phyloP scores from a whole-genome alignment of 1,140 invertebrate species.

The Euura saliciscinereae region DNA sequence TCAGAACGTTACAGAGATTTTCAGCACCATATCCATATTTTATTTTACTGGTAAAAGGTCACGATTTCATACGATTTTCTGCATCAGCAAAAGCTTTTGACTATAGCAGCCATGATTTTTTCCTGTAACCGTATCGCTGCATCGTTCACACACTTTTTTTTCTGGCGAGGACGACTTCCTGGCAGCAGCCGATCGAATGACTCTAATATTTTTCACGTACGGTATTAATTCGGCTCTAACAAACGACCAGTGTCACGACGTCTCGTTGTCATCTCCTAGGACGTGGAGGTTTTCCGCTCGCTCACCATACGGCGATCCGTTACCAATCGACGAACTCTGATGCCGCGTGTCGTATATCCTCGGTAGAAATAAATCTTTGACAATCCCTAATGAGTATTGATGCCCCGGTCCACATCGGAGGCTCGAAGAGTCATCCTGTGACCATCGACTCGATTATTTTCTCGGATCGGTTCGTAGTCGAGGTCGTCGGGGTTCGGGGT shows the following conservation, averaged over 20 bases:
- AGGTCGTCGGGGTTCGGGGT: neutral
- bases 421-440: constrained; percentile 29
- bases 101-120: too few species aligned
- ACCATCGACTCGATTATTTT: constrained; percentile 9
- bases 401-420: constrained; percentile 20
- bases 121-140: too few species aligned
- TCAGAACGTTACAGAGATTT: too few species aligned
- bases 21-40: too few species aligned
- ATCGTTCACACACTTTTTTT: too few species aligned
- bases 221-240: neutral
- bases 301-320: constrained; percentile 41
- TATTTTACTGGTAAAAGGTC: too few species aligned
- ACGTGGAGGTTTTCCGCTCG: constrained; percentile 30
- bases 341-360: neutral
- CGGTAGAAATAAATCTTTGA: constrained; percentile 36
- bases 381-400: constrained; percentile 42
- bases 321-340: constrained; percentile 27
- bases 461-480: too few species aligned
- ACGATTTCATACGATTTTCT: too few species aligned
- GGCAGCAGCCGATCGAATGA: neutral
- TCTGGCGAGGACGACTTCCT: too few species aligned
- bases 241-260: constrained; percentile 4
- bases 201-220: neutral
- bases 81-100: too few species aligned
- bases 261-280: too few species aligned